Evolutionary conservation across 1,140 invertebrate genomes (phyloP), one percentile per base, ranked within the genome.

Genomic region (Bombus sibiricus): DNA sequence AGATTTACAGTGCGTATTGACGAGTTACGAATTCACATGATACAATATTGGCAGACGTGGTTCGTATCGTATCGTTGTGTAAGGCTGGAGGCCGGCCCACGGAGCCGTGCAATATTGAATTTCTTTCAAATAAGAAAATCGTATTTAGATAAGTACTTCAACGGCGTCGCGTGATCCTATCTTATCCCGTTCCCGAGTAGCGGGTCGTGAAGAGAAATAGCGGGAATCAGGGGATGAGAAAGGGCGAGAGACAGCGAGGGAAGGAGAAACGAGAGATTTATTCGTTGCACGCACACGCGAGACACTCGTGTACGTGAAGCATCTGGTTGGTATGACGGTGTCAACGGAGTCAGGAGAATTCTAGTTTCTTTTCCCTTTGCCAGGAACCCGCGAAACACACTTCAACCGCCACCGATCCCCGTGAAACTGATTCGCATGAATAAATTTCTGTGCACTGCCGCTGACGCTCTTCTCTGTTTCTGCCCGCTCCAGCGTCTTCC

Each of bases 341-440:
- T 89, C 87, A 76, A 88, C 88, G 64, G 62, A 75, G 22, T 74
- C 76, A 15, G 34, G 22, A n/a, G 64, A 74, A 53, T 57, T 68
- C 87, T 37, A 89, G 75, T 89, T 76, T 68, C 75, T 82, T 86
- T 73, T 76, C 25, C 75, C 37, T 34, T 69, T 64, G n/a, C 41
- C 2, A 22, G 34, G 43, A 88, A 87, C 64, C 86, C 78, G 66
- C 78, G 74, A 77, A 41, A 34, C 81, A 64, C 47, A 66, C 73
- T n/a, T 47, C 75, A 34, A 47, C 10, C 80, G 34, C 64, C 80
- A 62, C 13, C n/a, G 68, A 4, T 77, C 66, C 72, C 59, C 74
- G 73, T 88, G 83, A 64, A 78, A 85, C 88, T 81, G 88, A 89
- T 88, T 88, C 86, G 68, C 80, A 85, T 89, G 88, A 88, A 89